Evolutionary conservation across 2,797 vertebrate genomes (phyloP), one percentile per base, ranked within the genome.

Genomic region (Neomorphus geoffroyi): DNA sequence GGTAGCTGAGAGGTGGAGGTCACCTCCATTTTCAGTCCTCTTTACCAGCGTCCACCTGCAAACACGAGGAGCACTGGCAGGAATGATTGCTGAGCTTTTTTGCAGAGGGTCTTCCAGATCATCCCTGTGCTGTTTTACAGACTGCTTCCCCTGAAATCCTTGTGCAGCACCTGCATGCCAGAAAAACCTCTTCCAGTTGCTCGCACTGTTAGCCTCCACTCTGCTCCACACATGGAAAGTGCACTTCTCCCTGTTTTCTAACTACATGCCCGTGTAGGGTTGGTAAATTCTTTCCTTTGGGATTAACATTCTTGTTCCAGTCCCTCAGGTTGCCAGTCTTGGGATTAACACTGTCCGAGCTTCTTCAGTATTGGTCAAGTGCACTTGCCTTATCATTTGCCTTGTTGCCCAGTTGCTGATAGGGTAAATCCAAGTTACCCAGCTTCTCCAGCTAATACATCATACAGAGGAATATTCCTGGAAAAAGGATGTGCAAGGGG

Each of bases 281-380:
- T 4, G 43, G 1, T 57, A 56, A 84, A 60, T 51, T 37, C 4
- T 77, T 81, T 53, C 57, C 17, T 88, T 91, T 56, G 37, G 18
- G 58, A 57, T 82, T 84, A 82, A 18, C n/a, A 28, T 6, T 48
- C n/a, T 43, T 33, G 2, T 69, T 61, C 14, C 45, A 45, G 46
- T n/a, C 8, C 12, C 43, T 3, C 4, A 85, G 60, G 6, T 11
- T 5, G 3, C n/a, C 56, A 74, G 12, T 56, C 33, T 22, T 54
- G 23, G 18, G 45, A 41, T 71, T 86, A 61, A 81, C 35, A 15
- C 10, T 57, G 10, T 64, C 23, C 0, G 0, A 56, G 21, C 28
- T 88, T 50, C 39, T 45, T 56, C 41, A 58, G 7, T 21, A 57
- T 3, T 9, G 6, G 10, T 54, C 32, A 61, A 35, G 13, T 50